Percentiles rank a stretch among this genome's conserved stretches.
Conservation (phyloP, 2,113 vertebrate genomes). For the Alligator mississippiensis region DNA sequence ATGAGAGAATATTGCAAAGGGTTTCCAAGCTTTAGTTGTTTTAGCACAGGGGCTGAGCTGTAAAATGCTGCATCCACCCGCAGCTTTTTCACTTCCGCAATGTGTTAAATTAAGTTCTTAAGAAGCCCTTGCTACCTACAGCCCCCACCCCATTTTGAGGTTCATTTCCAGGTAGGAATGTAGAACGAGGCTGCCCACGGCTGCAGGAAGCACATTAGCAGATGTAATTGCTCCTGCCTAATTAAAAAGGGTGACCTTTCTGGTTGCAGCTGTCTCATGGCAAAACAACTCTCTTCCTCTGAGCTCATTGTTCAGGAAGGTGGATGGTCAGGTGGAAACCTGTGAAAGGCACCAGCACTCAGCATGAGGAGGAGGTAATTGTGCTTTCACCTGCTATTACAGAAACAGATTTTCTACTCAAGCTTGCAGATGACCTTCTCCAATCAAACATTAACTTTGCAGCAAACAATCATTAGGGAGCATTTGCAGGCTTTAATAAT, state of each 20-base stretch:
- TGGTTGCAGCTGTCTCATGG: not conserved
- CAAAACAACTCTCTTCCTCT: not conserved
- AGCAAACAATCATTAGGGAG: slow-evolving; percentile 64
- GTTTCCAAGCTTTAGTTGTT: rapidly evolving
- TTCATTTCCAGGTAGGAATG: rapidly evolving
- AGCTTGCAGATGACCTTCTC: slow-evolving; percentile 46
- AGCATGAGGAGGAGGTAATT: not conserved
- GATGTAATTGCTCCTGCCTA: not conserved
- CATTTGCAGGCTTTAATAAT: slow-evolving; percentile 54
- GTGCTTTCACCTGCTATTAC: not conserved
- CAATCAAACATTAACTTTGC: slow-evolving; percentile 62
- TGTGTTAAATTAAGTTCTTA: rapidly evolving
- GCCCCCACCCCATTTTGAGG: not conserved
- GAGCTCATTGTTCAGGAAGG: not conserved
- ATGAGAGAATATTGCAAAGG: not conserved
- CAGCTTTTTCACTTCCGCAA: not conserved
- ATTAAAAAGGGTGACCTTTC: not conserved
- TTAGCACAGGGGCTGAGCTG: rapidly evolving
- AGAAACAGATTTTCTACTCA: not conserved
- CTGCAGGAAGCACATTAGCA: not conserved
- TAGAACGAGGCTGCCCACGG: rapidly evolving
- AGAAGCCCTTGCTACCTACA: not conserved
- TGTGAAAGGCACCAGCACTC: not conserved
- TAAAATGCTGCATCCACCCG: rapidly evolving
- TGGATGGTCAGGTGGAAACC: rapidly evolving